A percentile compares a stretch with the other conserved stretches of the same genome.
phyloP scores from a whole-genome alignment of 2,888 invertebrate genomes.

The Erebia aethiops region DNA sequence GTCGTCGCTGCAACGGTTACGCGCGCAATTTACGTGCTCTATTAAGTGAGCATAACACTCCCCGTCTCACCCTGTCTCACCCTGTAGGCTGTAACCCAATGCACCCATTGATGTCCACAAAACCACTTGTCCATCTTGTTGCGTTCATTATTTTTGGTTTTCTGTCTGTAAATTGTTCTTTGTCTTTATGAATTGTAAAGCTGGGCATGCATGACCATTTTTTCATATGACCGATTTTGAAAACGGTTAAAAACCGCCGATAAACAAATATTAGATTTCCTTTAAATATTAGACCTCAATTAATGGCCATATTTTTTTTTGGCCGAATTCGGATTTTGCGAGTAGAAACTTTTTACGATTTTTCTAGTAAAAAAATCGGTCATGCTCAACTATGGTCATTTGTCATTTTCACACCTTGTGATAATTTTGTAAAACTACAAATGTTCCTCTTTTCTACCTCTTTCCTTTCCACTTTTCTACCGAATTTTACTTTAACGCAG shows the following conservation, averaged over 20 bases:
- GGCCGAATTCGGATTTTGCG: not conserved
- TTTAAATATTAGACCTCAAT: no score
- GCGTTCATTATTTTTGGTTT: not conserved
- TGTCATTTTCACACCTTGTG: not conserved
- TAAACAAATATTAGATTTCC: no score
- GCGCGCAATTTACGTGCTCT: constrained; percentile 72
- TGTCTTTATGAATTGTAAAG: not conserved
- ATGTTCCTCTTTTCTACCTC: not conserved
- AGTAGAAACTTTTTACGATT: no score
- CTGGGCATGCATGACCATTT: constrained; percentile 8
- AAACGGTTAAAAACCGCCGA: not conserved
- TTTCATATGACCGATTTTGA: not conserved
- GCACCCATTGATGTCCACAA: not conserved
- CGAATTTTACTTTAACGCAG: not conserved
- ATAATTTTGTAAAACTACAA: not conserved
- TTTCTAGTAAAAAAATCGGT: not conserved
- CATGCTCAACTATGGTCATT: not conserved
- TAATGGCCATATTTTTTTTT: not conserved
- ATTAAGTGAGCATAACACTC: constrained; percentile 60
- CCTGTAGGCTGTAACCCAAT: not conserved
- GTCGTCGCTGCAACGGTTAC: constrained; percentile 64
- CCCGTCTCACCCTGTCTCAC: constrained; percentile 22
- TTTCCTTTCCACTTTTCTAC: not conserved
- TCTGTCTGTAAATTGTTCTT: not conserved
- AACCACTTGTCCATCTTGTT: constrained; percentile 15